Evolutionary conservation across 92 coral and sea anemone species (phyloP).

Genomic region (Blastomussa wellsi): DNA sequence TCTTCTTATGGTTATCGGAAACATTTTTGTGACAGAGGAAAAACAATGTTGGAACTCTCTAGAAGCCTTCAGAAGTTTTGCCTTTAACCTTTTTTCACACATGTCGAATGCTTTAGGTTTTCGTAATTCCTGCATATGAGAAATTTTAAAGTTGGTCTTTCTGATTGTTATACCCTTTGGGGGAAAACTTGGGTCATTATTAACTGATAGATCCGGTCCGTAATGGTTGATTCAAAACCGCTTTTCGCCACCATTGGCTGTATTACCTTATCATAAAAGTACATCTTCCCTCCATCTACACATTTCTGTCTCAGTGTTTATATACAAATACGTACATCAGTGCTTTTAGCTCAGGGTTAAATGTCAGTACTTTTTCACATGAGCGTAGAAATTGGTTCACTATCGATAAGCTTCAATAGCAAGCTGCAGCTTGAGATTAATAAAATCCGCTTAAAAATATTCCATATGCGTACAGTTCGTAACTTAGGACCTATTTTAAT

Average conservation of each 20-base stretch:
- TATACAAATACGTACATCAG: constrained; percentile 1
- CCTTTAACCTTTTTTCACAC: neutral
- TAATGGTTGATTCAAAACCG: neutral
- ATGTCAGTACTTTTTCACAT: neutral
- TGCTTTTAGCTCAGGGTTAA: neutral
- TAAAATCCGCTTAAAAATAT: neutral
- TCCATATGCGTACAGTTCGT: neutral
- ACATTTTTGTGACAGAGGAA: neutral
- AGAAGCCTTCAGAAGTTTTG: neutral
- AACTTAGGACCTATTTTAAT: neutral
- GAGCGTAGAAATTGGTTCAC: neutral
- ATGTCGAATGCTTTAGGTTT: neutral
- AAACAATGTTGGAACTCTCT: neutral
- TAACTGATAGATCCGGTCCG: neutral
- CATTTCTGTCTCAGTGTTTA: neutral
- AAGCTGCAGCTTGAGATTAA: constrained; percentile 3
- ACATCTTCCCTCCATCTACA: neutral
- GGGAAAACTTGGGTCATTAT: neutral
- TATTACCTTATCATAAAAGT: neutral
- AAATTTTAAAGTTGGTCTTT: neutral
- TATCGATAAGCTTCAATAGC: neutral
- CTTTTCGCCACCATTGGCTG: neutral
- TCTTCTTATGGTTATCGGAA: constrained; percentile 23
- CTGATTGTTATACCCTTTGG: neutral
- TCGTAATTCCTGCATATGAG: neutral